Evolutionary conservation across 2,797 vertebrate genomes (phyloP).

Genomic region (Brotula barbata): DNA sequence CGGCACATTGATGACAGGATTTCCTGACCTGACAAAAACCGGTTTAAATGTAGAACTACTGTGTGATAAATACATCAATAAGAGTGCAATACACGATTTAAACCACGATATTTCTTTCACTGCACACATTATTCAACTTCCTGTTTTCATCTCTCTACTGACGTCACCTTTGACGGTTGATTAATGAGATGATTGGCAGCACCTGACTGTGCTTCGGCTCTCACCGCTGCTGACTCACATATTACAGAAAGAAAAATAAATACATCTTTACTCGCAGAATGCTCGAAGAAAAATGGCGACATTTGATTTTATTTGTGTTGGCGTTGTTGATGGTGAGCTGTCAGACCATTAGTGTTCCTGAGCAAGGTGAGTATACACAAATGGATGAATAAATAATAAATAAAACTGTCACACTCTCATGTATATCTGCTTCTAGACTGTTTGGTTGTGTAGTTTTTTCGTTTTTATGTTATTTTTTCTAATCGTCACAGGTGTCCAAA

Average conservation of each 20-base stretch:
- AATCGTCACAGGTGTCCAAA: slow-evolving; percentile 11
- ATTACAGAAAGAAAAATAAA: background rate
- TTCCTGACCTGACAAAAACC: slow-evolving; percentile 31
- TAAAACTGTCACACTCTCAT: too few relatives aligned
- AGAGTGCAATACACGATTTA: too few relatives aligned
- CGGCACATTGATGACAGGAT: slow-evolving; percentile 32
- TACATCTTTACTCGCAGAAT: slow-evolving; percentile 30
- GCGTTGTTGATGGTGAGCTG: slow-evolving; percentile 45
- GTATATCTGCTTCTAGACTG: background rate
- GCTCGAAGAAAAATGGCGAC: slow-evolving; percentile 13
- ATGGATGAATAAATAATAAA: too few relatives aligned
- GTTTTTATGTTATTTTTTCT: background rate
- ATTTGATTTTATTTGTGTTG: slow-evolving; percentile 34
- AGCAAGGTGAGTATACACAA: slow-evolving; percentile 38
- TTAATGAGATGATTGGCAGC: slow-evolving; percentile 57
- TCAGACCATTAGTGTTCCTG: background rate
- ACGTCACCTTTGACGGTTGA: background rate
- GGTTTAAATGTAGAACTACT: slow-evolving; percentile 37
- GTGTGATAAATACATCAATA: too few relatives aligned
- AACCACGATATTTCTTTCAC: too few relatives aligned
- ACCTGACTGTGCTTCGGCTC: slow-evolving; percentile 37
- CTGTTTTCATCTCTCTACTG: too few relatives aligned
- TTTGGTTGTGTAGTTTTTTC: background rate
- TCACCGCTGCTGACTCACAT: background rate
- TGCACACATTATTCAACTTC: too few relatives aligned